These are phyloP conservation scores for Murina feae DNA, from an alignment of 2,113 vertebrate genomes.

Conservation along the genomic window DNA sequence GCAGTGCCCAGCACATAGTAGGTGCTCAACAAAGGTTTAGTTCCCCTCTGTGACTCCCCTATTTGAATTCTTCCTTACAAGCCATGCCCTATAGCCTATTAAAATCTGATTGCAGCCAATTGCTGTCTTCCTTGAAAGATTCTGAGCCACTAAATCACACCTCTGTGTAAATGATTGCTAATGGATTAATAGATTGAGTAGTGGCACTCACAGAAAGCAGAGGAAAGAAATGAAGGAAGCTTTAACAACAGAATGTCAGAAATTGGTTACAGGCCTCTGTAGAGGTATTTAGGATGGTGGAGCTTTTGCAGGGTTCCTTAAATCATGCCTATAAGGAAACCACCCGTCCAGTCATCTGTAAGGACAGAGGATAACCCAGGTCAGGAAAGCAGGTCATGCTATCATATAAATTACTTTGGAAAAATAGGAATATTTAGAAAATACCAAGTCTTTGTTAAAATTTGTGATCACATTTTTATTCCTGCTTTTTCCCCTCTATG, in stretches of 20 bases:
- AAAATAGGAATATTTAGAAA: background rate
- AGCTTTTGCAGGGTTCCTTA: background rate
- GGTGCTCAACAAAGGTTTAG: background rate
- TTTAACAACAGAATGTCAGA: constrained; percentile 15
- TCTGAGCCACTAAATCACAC: constrained; percentile 39
- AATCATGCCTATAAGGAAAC: background rate
- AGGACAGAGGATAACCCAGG: background rate
- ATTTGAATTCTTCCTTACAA: background rate
- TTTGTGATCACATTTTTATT: background rate
- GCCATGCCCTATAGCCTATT: background rate
- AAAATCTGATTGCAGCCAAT: background rate
- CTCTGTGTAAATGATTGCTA: constrained; percentile 49
- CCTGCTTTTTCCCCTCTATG: background rate
- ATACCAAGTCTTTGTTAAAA: background rate
- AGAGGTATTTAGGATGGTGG: background rate
- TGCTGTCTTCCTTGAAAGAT: constrained; percentile 22
- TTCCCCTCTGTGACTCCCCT: background rate
- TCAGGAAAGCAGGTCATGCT: background rate
- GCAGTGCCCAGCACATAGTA: background rate
- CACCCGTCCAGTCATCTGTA: background rate
- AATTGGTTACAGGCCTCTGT: background rate
- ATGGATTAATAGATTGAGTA: constrained; percentile 53
- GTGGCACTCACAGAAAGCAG: constrained; percentile 31
- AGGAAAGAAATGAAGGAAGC: background rate
- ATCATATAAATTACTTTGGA: background rate